Conservation (phyloP, 2,113 vertebrate species). For the Aptenodytes forsteri region DNA sequence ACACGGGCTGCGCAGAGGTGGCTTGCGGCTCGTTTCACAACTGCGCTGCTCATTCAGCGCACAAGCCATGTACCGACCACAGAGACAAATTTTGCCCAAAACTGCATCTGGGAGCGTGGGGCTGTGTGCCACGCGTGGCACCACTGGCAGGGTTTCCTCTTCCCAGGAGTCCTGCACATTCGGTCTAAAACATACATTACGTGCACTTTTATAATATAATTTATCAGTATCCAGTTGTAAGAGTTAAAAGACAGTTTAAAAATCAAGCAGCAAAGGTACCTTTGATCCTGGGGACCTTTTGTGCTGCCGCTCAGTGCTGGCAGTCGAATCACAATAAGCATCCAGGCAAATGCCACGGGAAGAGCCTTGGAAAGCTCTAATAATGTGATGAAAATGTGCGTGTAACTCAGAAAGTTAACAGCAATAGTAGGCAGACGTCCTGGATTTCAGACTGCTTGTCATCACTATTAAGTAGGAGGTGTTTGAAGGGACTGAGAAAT, state of each 20-base stretch:
- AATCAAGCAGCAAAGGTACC: background rate
- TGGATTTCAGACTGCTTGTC: background rate
- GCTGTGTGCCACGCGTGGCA: rapidly evolving
- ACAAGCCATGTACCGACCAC: rapidly evolving
- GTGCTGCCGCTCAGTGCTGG: rapidly evolving
- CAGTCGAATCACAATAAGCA: background rate
- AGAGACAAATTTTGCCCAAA: background rate
- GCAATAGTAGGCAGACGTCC: background rate
- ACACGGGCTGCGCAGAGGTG: rapidly evolving
- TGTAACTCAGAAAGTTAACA: background rate
- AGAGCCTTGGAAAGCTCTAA: background rate
- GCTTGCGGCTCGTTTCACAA: rapidly evolving
- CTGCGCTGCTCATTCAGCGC: rapidly evolving
- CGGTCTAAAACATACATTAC: rapidly evolving
- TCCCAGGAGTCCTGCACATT: too few relatives aligned
- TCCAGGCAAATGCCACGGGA: background rate
- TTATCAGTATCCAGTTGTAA: background rate
- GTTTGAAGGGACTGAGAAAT: background rate
- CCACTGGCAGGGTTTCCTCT: rapidly evolving
- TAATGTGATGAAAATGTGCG: background rate
- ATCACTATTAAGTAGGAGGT: background rate
- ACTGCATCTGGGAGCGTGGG: rapidly evolving
- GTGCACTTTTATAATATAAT: rapidly evolving
- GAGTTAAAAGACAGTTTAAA: background rate
- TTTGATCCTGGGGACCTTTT: background rate